Conservation (phyloP, 1,140 invertebrate genomes). For the Heterodera carotae region DNA sequence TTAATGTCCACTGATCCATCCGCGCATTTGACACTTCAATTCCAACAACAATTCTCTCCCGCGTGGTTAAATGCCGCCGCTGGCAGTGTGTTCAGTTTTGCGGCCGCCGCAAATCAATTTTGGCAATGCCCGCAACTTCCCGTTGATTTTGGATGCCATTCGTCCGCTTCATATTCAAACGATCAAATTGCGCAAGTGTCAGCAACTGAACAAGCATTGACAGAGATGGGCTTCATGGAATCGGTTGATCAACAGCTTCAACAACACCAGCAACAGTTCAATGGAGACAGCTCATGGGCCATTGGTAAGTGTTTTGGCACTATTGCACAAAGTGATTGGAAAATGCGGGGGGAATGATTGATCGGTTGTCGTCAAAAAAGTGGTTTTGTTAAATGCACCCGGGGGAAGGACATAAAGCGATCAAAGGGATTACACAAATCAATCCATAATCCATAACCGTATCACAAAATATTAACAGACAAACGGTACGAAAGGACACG, state of each 20-base stretch:
- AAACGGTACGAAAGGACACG: neutral
- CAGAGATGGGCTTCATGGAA: neutral
- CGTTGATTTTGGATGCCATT: neutral
- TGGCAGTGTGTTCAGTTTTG: constrained; percentile 3
- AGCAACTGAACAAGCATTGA: neutral
- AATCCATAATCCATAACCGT: too few relatives aligned
- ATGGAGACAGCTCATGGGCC: neutral
- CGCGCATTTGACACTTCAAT: neutral
- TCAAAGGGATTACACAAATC: too few relatives aligned
- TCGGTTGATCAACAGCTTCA: neutral
- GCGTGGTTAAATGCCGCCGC: neutral
- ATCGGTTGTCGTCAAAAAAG: too few relatives aligned
- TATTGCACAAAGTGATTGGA: too few relatives aligned
- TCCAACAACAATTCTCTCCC: constrained; percentile 5
- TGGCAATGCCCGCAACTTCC: neutral
- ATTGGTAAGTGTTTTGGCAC: neutral
- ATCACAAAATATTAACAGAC: neutral
- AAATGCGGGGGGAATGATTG: too few relatives aligned
- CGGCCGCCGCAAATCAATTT: neutral
- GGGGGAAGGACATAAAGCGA: too few relatives aligned
- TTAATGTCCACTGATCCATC: neutral
- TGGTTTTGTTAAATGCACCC: too few relatives aligned
- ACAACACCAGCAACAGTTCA: neutral
- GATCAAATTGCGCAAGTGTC: neutral
- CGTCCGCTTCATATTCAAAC: neutral